These are phyloP conservation scores for Hylaea fasciaria DNA, from an alignment of 2,888 invertebrate species.

Conservation along the genomic window DNA sequence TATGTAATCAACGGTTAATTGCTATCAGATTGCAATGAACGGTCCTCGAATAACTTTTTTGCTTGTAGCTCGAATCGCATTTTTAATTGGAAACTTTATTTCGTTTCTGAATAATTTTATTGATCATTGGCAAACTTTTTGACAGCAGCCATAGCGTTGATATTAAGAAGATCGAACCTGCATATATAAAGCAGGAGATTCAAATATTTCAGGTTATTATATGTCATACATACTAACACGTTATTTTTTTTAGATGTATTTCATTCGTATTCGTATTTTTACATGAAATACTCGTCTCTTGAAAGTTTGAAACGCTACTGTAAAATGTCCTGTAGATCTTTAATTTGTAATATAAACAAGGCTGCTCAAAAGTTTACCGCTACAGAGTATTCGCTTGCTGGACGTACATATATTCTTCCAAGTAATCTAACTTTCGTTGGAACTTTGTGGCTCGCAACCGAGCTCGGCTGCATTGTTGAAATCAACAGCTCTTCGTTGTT, in stretches of 20 bases:
- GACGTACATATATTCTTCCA: constrained; percentile 26
- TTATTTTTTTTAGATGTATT: too few relatives aligned
- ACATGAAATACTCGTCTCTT: too few relatives aligned
- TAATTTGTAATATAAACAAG: constrained; percentile 23
- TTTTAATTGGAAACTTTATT: constrained; percentile 2
- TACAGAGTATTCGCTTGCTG: constrained; percentile 15
- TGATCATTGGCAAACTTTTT: too few relatives aligned
- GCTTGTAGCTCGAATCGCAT: not conserved
- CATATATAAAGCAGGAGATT: too few relatives aligned
- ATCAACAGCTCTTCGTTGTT: not conserved
- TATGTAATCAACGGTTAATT: too few relatives aligned
- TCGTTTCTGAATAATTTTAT: too few relatives aligned
- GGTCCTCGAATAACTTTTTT: not conserved
- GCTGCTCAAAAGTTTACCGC: constrained; percentile 1
- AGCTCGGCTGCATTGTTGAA: constrained; percentile 33
- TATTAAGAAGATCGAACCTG: too few relatives aligned
- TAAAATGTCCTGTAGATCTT: not conserved
- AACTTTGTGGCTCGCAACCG: constrained; percentile 42
- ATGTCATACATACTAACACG: too few relatives aligned
- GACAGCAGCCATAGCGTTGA: too few relatives aligned
- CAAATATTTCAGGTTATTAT: too few relatives aligned
- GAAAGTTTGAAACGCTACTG: not conserved
- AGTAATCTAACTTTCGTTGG: constrained; percentile 52
- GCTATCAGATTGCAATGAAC: not conserved
- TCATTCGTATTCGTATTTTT: too few relatives aligned